Conservation (phyloP, 2,797 vertebrate species). For the Orientallactaga sibirica region DNA sequence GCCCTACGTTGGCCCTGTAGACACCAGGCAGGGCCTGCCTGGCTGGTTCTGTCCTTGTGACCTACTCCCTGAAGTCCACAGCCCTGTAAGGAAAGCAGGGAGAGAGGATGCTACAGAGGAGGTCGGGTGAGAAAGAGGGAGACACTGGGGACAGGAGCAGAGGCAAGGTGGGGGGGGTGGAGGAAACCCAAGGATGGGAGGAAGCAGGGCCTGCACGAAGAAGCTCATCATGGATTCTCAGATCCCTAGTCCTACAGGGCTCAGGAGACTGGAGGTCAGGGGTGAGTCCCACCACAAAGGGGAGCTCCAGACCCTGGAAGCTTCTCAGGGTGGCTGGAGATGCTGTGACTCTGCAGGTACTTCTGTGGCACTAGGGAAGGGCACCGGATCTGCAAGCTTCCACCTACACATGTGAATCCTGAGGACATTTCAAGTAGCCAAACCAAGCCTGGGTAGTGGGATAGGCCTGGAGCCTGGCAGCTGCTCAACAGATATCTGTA, state of each 20-base stretch:
- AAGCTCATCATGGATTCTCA: too few relatives aligned
- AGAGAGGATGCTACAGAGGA: background rate
- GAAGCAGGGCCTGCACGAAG: background rate
- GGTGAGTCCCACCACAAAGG: background rate
- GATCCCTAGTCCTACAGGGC: background rate
- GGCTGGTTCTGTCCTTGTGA: background rate
- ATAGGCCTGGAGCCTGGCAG: background rate
- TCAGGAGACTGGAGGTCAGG: background rate
- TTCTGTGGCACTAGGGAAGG: background rate
- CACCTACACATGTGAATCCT: background rate
- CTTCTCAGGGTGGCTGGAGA: background rate
- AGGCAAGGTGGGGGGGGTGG: background rate
- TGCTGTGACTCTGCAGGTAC: accelerated
- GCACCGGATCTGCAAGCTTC: too few relatives aligned
- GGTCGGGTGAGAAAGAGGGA: background rate
- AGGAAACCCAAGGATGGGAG: too few relatives aligned
- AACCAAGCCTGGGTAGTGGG: background rate
- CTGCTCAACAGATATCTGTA: accelerated
- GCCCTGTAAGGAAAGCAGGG: background rate
- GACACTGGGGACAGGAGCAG: background rate
- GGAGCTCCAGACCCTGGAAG: background rate
- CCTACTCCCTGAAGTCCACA: too few relatives aligned
- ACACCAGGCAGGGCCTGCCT: background rate
- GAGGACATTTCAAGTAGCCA: background rate
- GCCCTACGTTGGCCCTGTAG: background rate